phyloP scores from a whole-genome alignment of 2,888 invertebrate genomes.

The Hetaerina titia region DNA sequence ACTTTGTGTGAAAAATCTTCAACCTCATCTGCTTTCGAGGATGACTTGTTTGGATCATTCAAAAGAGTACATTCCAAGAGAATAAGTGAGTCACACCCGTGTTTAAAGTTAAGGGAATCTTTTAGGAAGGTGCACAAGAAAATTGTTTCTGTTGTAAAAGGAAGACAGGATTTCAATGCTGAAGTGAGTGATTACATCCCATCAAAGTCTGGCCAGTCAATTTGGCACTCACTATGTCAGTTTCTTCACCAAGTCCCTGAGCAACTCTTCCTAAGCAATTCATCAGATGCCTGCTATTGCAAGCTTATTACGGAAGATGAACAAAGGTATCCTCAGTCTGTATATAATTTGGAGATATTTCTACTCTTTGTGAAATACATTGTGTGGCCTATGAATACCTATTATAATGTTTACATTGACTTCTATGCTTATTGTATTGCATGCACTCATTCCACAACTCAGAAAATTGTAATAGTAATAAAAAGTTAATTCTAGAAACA shows the following conservation, averaged over 20 bases:
- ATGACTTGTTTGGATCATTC: not conserved
- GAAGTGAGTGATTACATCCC: not conserved
- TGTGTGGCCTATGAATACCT: not conserved
- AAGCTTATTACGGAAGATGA: conserved; percentile 85
- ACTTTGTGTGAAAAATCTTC: not conserved
- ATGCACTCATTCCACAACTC: not conserved
- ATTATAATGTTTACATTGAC: not conserved
- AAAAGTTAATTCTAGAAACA: not conserved
- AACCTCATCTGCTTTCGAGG: not conserved
- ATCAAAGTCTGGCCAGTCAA: not conserved
- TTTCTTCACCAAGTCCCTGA: conserved; percentile 6
- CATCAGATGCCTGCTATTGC: conserved; percentile 79
- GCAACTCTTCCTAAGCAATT: not conserved
- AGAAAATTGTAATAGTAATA: not conserved
- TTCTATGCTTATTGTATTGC: not conserved
- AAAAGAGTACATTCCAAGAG: not conserved
- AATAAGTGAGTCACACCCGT: not conserved
- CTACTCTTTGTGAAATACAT: not conserved
- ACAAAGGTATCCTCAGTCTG: conserved; percentile 79
- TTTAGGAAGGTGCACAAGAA: not conserved
- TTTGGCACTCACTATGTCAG: not conserved
- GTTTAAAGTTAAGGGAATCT: not conserved
- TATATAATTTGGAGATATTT: conserved; percentile 2
- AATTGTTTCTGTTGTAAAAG: not conserved
- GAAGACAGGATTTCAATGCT: not conserved